Percentiles rank a stretch among this genome's conserved stretches.
Evolutionary conservation across 2,113 vertebrate genomes (phyloP).

Genomic region (Glaucidium brasilianum): DNA sequence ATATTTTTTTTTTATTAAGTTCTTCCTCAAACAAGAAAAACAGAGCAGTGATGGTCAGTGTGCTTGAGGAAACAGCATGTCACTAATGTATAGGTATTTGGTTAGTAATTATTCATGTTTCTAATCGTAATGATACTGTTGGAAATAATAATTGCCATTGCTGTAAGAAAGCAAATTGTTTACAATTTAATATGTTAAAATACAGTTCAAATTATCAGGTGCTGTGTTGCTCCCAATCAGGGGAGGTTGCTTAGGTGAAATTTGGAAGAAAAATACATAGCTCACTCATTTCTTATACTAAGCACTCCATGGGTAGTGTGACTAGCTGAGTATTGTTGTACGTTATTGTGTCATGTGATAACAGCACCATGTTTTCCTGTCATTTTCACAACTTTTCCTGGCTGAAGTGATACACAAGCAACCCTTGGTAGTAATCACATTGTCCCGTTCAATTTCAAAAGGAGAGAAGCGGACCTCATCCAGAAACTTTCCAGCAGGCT

Average conservation of each 20-base stretch:
- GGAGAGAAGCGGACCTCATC: slow-evolving; percentile 58
- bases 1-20: not conserved
- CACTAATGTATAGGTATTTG: not conserved
- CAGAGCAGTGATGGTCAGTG: not conserved
- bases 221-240: not conserved
- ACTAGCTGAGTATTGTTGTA: not conserved
- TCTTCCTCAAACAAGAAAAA: not conserved
- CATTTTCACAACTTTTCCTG: slow-evolving; percentile 53
- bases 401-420: slow-evolving; percentile 55
- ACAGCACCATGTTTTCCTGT: slow-evolving; percentile 55
- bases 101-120: not conserved
- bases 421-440: slow-evolving; percentile 47
- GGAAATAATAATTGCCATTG: not conserved
- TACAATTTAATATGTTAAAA: not conserved
- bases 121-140: not conserved
- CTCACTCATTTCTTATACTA: not conserved
- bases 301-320: not conserved
- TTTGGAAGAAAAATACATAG: not conserved
- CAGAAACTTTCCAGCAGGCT: slow-evolving; percentile 56
- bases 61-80: not conserved
- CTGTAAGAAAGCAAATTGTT: not conserved
- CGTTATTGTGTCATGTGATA: slow-evolving; percentile 31
- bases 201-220: not conserved
- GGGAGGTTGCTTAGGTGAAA: not conserved
- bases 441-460: slow-evolving; percentile 62